Percentiles rank a stretch among this genome's conserved stretches.
Conservation (phyloP, 2,888 invertebrate species). For the Lasioglossum pauxillum region DNA sequence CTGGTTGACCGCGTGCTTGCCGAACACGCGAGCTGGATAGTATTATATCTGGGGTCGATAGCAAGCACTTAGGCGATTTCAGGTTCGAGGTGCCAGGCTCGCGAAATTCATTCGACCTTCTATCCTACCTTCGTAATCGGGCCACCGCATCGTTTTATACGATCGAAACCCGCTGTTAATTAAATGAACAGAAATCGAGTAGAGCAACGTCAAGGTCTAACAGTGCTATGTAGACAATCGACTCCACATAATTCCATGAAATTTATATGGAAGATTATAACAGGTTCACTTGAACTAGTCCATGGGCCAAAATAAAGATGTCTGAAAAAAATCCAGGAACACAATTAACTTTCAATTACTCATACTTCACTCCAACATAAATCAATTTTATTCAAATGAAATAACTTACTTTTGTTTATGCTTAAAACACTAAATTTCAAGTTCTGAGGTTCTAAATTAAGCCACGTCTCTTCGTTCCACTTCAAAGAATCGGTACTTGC, state of each 20-base stretch:
- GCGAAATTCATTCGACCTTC: constrained; percentile 7
- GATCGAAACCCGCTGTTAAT: not conserved
- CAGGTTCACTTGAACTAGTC: too few relatives aligned
- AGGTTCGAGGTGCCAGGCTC: constrained; percentile 1
- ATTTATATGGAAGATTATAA: not conserved
- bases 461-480: not conserved
- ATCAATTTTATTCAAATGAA: too few relatives aligned
- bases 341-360: not conserved
- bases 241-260: too few relatives aligned
- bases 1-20: constrained; percentile 12
- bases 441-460: too few relatives aligned
- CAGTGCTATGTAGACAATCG: too few relatives aligned
- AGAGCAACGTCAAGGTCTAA: not conserved
- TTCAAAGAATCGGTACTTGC: not conserved
- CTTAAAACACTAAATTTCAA: too few relatives aligned
- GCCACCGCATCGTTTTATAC: not conserved
- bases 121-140: not conserved
- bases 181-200: not conserved
- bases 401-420: too few relatives aligned
- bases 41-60: constrained; percentile 14
- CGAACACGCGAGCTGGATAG: not conserved
- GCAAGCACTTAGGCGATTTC: not conserved
- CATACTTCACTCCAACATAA: too few relatives aligned
- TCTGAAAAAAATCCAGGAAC: not conserved
- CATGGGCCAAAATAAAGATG: not conserved